Evolutionary conservation across 2,888 invertebrate species (phyloP).

Genomic region (Pollenia angustigena): DNA sequence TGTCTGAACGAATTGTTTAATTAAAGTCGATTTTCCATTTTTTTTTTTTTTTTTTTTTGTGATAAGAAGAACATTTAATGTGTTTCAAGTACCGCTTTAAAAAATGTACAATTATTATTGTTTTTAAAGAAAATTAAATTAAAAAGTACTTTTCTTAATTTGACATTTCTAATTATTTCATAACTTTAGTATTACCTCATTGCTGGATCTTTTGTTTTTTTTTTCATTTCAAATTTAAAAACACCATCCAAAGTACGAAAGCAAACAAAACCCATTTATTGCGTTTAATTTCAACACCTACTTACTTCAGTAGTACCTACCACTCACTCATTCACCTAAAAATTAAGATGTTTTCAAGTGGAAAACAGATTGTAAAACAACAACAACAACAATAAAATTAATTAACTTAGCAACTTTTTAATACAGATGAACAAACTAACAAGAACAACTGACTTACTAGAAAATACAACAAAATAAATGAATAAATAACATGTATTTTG

Average conservation of each 20-base stretch:
- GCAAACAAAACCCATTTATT: conserved; percentile 4
- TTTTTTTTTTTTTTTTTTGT: no score
- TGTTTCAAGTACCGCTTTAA: no score
- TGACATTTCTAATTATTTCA: not conserved
- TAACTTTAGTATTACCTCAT: not conserved
- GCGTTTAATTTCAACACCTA: conserved; percentile 61
- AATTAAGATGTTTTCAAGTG: conserved; percentile 68
- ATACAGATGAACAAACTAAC: conserved; percentile 42
- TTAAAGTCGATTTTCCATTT: no score
- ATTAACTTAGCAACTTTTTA: conserved; percentile 54
- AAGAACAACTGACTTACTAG: conserved; percentile 29
- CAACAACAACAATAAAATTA: conserved; percentile 63
- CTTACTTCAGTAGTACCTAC: conserved; percentile 7
- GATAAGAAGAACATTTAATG: no score
- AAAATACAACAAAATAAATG: not conserved
- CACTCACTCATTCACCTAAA: conserved; percentile 38
- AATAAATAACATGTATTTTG: not conserved
- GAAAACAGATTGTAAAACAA: conserved; percentile 64
- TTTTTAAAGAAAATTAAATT: no score
- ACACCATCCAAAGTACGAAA: conserved; percentile 3
- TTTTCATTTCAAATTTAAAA: conserved; percentile 23
- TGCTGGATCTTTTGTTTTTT: not conserved
- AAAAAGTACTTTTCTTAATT: no score
- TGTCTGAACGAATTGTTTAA: no score
- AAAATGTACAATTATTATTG: no score